Evolutionary conservation across 1,140 invertebrate genomes (phyloP).

Genomic region (Harlomillsia oculata): DNA sequence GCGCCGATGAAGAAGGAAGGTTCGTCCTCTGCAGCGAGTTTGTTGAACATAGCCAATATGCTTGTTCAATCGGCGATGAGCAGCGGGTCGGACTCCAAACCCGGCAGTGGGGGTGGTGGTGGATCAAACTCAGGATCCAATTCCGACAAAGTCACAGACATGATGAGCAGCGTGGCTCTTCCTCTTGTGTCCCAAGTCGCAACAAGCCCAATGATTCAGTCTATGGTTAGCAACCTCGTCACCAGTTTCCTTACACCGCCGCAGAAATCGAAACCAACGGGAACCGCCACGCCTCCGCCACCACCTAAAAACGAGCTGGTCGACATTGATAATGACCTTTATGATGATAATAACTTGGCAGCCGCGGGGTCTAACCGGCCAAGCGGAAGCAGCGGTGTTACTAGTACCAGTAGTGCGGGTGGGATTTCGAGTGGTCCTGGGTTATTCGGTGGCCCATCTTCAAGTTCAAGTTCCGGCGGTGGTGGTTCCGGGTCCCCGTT

Average conservation of each 20-base stretch:
- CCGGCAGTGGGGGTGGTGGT: conserved; percentile 8
- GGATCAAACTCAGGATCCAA: conserved; percentile 10
- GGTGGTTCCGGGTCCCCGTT: conserved; percentile 1
- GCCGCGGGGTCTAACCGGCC: neutral
- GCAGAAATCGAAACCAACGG: neutral
- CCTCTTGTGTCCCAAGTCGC: conserved; percentile 32
- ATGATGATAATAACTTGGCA: neutral
- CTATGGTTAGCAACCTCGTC: conserved; percentile 28
- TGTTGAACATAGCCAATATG: conserved; percentile 29
- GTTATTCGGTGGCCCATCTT: neutral
- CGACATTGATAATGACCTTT: neutral
- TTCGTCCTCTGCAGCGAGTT: conserved; percentile 2
- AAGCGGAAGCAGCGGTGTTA: neutral
- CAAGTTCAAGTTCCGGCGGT: neutral
- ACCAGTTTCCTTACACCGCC: conserved; percentile 33
- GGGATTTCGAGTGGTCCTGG: neutral
- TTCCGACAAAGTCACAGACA: conserved; percentile 25
- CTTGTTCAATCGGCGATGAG: conserved; percentile 24
- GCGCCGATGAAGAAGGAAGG: conserved; percentile 1
- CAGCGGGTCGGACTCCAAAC: too few species aligned
- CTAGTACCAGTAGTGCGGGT: neutral
- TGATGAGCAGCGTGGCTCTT: conserved; percentile 32
- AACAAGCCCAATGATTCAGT: conserved; percentile 31
- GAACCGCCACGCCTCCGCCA: neutral
- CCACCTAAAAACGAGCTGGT: neutral